Base-by-base conservation (phyloP, 2,888 invertebrate genomes). In the Ennomos fuscantarius region DNA sequence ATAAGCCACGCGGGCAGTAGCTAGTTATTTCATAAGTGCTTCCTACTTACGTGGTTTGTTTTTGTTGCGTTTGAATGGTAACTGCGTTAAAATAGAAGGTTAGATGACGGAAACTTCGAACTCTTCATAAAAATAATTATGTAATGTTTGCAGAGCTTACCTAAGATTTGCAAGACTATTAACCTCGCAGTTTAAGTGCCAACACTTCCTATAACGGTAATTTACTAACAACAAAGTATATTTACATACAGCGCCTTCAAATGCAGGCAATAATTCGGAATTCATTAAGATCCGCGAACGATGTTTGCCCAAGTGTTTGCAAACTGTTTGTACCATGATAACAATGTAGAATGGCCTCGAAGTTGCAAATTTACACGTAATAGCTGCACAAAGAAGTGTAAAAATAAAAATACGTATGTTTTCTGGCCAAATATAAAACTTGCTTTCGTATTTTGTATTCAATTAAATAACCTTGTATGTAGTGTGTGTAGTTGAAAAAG, bases 281-380 rank as follows among this genome's bases (percentile, higher is more conserved):
- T 65, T 74, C 62, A 74, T 71, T 70, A 69, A 58, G 53, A 72
- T 69, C 70, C 51, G 54, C 66, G 63, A 61, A 65, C 65, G 53
- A 11, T 73, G 69, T 77, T 73, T 73, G 67, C 63, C 61, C 71
- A 77, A 69, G 64, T 74, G 73, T 72, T 65, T 59, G 31, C 44
- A 44, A 50, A 44, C 13, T 57, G 62, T 69, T 51, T 47, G 63
- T 51, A 51, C 63, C 51, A 42, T 43, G 41, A 59, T 54, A 59
- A 55, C 50, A 60, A 50, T 49, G 41, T 32, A 32, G 33, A 39
- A 52, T 60, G 70, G 60, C 76, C 78, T 74, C 73, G 72, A 61
- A 63, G 59, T 54, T 50, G 61, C 65, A 62, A 71, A 54, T 54
- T 71, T 65, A 68, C 59, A 63, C 69, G 53, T 62, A 61, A 60